Conservation (phyloP, 2,888 invertebrate species). For the Ferdinandea cuprea region DNA sequence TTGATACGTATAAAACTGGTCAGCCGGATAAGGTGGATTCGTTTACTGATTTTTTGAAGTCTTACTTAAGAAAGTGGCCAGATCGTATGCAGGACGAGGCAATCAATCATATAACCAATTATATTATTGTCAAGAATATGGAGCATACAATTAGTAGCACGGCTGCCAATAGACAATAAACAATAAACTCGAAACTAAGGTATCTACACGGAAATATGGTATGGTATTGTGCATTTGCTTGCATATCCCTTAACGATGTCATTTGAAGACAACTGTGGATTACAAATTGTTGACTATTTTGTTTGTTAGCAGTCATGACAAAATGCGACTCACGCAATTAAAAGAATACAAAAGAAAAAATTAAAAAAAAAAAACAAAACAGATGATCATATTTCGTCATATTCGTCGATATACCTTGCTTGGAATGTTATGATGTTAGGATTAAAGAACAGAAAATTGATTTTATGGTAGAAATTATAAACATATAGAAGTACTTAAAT, state of each 20-base stretch:
- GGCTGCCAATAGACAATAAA: slow-evolving; percentile 82
- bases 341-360: too few species aligned
- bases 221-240: too few species aligned
- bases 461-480: slow-evolving; percentile 55
- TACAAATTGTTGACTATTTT: too few species aligned
- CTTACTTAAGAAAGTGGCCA: slow-evolving; percentile 82
- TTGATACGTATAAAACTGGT: slow-evolving; percentile 80
- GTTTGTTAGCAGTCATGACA: too few species aligned
- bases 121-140: slow-evolving; percentile 82
- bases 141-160: slow-evolving; percentile 80
- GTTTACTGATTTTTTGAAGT: slow-evolving; percentile 81
- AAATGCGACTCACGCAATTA: too few species aligned
- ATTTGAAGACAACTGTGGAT: too few species aligned
- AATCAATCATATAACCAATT: slow-evolving; percentile 82
- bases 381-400: too few species aligned
- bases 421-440: slow-evolving; percentile 34
- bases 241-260: too few species aligned
- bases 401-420: background rate
- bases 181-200: slow-evolving; percentile 73
- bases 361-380: too few species aligned
- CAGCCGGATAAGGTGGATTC: slow-evolving; percentile 82
- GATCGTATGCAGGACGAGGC: slow-evolving; percentile 82
- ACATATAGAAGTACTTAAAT: slow-evolving; percentile 60
- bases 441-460: slow-evolving; percentile 24
- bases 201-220: slow-evolving; percentile 38